phyloP scores from a whole-genome alignment of 1,140 invertebrate genomes.

The Neoseiulus cucumeris region DNA sequence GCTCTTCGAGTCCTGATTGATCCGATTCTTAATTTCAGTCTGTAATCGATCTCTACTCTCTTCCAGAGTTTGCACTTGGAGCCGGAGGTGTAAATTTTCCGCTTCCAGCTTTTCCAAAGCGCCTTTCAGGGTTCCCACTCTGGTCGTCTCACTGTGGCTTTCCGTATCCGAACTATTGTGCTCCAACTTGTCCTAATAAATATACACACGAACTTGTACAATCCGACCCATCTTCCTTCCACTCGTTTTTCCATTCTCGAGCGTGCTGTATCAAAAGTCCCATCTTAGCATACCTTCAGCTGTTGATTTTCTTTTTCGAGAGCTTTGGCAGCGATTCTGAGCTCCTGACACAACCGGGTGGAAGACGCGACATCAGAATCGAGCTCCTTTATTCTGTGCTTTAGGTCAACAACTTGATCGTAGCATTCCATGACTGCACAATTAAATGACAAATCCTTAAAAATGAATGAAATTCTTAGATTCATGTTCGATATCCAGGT shows the following conservation, averaged over 20 bases:
- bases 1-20: not conserved
- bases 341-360: not conserved
- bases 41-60: not conserved
- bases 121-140: not conserved
- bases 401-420: too few species aligned
- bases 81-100: not conserved
- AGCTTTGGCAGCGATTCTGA: not conserved
- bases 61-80: slow-evolving; percentile 1
- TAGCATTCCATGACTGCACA: too few species aligned
- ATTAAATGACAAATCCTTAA: too few species aligned
- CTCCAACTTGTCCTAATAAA: not conserved
- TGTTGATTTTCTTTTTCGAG: not conserved
- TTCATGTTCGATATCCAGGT: too few species aligned
- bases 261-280: too few species aligned
- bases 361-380: not conserved
- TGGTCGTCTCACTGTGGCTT: not conserved
- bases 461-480: too few species aligned
- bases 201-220: not conserved
- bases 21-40: not conserved
- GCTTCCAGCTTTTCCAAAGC: not conserved
- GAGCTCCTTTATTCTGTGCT: too few species aligned
- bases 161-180: not conserved
- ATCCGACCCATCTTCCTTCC: too few species aligned
- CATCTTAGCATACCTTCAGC: not conserved
- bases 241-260: too few species aligned